Percentiles rank a stretch among this genome's conserved stretches.
Conservation (phyloP, 2,888 invertebrate species). For the Andrena fulva region DNA sequence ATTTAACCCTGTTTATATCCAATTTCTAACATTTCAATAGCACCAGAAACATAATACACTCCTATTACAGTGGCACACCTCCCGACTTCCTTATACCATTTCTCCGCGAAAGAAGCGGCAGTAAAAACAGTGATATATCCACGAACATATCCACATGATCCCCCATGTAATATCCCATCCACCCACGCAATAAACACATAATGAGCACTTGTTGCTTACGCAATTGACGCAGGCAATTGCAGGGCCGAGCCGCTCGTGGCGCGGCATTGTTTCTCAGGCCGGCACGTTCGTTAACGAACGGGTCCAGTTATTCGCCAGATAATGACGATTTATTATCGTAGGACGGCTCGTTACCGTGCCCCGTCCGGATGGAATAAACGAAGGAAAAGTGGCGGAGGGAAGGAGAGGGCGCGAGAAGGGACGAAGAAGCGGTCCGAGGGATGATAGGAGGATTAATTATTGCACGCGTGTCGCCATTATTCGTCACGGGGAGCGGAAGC, state of each 20-base stretch:
- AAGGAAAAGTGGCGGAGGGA: constrained; percentile 15
- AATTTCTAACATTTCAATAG: neutral
- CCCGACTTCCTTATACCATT: too few species aligned
- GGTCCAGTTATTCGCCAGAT: constrained; percentile 25
- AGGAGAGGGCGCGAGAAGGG: neutral
- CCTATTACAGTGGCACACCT: neutral
- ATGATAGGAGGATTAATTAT: constrained; percentile 63
- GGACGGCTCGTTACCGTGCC: constrained; percentile 51
- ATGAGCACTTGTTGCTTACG: constrained; percentile 70
- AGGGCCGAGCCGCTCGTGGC: constrained; percentile 27
- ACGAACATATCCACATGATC: constrained; percentile 10
- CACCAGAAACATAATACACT: neutral
- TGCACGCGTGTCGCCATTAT: constrained; percentile 42
- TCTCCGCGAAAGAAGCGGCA: too few species aligned
- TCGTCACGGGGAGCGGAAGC: neutral
- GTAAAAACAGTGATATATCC: too few species aligned
- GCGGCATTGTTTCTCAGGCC: constrained; percentile 49
- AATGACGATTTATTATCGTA: constrained; percentile 61
- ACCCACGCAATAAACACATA: constrained; percentile 50
- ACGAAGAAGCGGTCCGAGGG: constrained; percentile 1
- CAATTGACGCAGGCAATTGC: constrained; percentile 59
- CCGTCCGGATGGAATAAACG: constrained; percentile 27
- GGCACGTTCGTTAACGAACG: constrained; percentile 61
- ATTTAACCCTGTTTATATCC: too few species aligned
- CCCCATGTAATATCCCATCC: constrained; percentile 1